Evolutionary conservation across 23 tunicate genomes (phyloP), one percentile per base, ranked within the genome.

Genomic region (Styela clava): DNA sequence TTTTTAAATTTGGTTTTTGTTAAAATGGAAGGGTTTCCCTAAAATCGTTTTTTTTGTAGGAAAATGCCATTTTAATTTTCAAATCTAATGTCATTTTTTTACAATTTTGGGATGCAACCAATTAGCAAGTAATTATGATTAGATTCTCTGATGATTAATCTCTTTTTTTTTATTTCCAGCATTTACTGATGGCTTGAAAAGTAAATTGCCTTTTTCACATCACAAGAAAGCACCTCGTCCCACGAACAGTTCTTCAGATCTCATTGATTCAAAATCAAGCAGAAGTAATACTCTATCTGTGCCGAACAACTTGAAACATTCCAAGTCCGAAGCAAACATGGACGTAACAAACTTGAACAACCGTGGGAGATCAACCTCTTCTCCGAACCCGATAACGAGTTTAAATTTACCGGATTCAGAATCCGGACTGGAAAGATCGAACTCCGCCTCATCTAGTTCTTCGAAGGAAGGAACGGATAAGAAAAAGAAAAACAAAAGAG

Each of bases 401-500:
- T 71, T 71, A 34, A 26, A 71, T 34, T 7, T 34, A 34, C 64
- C 65, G 9, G 81, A 76, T 76, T 76, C 81, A 22, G 81, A 76
- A 7, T 52, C 64, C 18, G 81, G 65, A 52, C 81, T 76, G 16
- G 81, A 76, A 76, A 36, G 81, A 51, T 76, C 81, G 21, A 76
- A 76, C 81, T 76, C 81, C 31, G 81, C 81, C n/a, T 76, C 81
- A 26, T 76, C 81, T 20, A 76, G 37, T 26, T 76, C 81, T 12
- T 76, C 81, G 18, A 76, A 76, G 44, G 81, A 76, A 24, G 81
- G 81, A 7, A 23, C 28, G 12, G 65, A 76, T 19, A 76, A 76
- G 81, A 76, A 52, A 44, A 76, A 76, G 2, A 65, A 65, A 28
- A 76, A 51, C 9, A 76, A 76, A 26, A 76, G 81, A 52, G 24